Evolutionary conservation across 1,140 invertebrate species (phyloP).

Genomic region (Drosophila triauraria): DNA sequence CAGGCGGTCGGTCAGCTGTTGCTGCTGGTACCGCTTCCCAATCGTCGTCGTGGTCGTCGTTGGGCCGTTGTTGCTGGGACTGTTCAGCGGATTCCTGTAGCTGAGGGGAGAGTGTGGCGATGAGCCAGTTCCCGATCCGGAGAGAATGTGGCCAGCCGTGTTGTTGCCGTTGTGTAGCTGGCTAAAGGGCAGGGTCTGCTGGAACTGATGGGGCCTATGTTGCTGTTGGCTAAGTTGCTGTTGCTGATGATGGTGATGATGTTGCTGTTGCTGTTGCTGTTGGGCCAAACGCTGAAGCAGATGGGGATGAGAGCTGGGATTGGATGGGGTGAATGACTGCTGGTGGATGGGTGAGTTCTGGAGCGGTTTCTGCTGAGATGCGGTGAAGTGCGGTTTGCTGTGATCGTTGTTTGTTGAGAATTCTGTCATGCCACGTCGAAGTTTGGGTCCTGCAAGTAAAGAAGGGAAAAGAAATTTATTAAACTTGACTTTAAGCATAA

Average conservation of each 20-base stretch:
- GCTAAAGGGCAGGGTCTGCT: conserved; percentile 51
- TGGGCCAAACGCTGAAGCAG: conserved; percentile 61
- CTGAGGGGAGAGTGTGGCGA: conserved; percentile 69
- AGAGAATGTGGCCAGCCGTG: conserved; percentile 64
- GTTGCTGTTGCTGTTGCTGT: conserved; percentile 55
- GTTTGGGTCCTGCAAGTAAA: conserved; percentile 74
- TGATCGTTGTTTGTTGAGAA: conserved; percentile 82
- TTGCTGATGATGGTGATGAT: conserved; percentile 31
- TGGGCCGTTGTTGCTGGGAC: conserved; percentile 74
- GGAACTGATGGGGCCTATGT: conserved; percentile 37
- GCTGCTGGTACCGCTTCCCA: conserved; percentile 73
- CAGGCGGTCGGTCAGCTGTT: conserved; percentile 81
- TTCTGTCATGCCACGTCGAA: conserved; percentile 85
- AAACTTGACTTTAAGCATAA: too few relatives aligned
- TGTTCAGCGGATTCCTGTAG: conserved; percentile 78
- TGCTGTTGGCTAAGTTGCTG: conserved; percentile 29
- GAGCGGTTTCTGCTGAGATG: conserved; percentile 70
- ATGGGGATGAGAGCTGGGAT: conserved; percentile 48
- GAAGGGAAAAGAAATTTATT: not conserved
- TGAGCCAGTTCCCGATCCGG: conserved; percentile 67
- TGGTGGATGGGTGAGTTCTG: conserved; percentile 75
- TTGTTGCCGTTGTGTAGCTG: conserved; percentile 74
- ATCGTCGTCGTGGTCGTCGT: conserved; percentile 48
- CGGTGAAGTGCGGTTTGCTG: conserved; percentile 75
- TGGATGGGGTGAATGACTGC: conserved; percentile 32